These are phyloP conservation scores for Geophilus truncorum DNA, from an alignment of 2,888 invertebrate species.

Conservation along the genomic window DNA sequence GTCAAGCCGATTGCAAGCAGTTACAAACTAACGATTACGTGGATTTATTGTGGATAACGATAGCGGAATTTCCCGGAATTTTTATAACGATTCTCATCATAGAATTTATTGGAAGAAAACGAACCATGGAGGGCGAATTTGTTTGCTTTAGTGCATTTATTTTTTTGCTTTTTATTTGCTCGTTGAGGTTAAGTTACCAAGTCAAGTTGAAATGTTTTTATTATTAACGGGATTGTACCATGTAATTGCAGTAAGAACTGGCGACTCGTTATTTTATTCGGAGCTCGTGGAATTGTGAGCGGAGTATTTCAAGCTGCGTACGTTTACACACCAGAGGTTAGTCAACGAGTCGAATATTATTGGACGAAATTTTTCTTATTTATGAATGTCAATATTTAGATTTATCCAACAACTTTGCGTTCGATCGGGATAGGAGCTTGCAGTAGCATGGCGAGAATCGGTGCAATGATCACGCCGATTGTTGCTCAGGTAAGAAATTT, in stretches of 20 bases:
- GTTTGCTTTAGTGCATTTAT: slow-evolving; percentile 68
- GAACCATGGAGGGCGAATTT: slow-evolving; percentile 91
- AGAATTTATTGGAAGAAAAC: slow-evolving; percentile 81
- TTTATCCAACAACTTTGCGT: slow-evolving; percentile 81
- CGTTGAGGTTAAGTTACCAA: no score
- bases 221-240: no score
- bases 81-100: slow-evolving; percentile 84
- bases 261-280: slow-evolving; percentile 57
- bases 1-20: slow-evolving; percentile 50
- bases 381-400: slow-evolving; percentile 52
- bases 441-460: slow-evolving; percentile 82
- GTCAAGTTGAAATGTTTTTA: no score
- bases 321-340: slow-evolving; percentile 90
- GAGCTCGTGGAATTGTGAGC: slow-evolving; percentile 85
- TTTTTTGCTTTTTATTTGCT: slow-evolving; percentile 65
- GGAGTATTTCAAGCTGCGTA: slow-evolving; percentile 94
- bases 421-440: slow-evolving; percentile 90
- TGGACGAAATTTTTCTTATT: no score
- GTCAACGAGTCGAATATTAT: no score
- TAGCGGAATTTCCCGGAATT: slow-evolving; percentile 91
- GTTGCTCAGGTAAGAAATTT: slow-evolving; percentile 69
- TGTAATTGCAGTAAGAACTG: neutral
- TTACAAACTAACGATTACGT: slow-evolving; percentile 82
- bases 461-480: slow-evolving; percentile 90
- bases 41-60: slow-evolving; percentile 86